Evolutionary conservation across 2,113 vertebrate genomes (phyloP), one percentile per base, ranked within the genome.

Genomic region (Bos indicus): DNA sequence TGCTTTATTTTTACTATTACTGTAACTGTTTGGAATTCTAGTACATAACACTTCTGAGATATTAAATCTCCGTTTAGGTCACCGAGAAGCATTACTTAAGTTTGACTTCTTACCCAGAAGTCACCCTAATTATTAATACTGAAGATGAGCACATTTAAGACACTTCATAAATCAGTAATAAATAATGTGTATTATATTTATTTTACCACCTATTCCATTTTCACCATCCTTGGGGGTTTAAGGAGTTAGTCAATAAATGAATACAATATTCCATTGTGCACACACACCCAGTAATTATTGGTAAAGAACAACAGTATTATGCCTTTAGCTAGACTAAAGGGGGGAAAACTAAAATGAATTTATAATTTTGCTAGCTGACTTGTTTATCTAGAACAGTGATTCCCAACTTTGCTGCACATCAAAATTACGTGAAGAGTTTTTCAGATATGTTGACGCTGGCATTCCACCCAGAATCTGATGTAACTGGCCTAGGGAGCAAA

Each of bases 11-110:
- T 97, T 97, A 95, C 92, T 92, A 60, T 96, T 90, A 91, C 62
- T 93, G 56, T 93, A 90, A 33, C 80, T 96, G 82, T 95, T 96
- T 96, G 92, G 87, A 92, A 97, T 97, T 97, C 95, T 92, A 74
- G 87, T 67, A 93, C 56, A 86, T 93, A 95, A 93, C 95, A 91
- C 59, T 95, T 95, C 59, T 9, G 23, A 94, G 64, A 95, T 85
- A 90, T 21, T 97, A 96, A 94, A 92, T 96, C 92, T 97, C 77
- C 71, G 81, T 91, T 91, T 93, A 97, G 94, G 48, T 77, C 96
- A 91, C 93, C 77, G 85, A 93, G 82, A 94, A 94, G 23, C 77
- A 97, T 86, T 90, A 60, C 33, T 78, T 96, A 91, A 94, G 46
- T 95, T 94, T 84, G 17, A 36, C 78, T 80, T 91, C 91, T 97